phyloP scores from a whole-genome alignment of 2,888 invertebrate species.

The Polymixis flavicincta region DNA sequence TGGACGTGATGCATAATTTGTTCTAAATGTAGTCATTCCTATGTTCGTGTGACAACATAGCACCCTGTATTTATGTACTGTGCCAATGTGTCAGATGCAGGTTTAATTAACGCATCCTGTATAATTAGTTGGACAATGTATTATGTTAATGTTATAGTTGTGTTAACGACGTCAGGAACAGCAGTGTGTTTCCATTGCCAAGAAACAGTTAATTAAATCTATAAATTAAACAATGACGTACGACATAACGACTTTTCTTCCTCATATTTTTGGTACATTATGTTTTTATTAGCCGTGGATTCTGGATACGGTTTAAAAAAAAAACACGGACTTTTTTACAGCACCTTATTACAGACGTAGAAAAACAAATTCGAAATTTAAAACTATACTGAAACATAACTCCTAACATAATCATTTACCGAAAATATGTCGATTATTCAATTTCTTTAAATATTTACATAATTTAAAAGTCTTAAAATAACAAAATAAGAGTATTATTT shows the following conservation, averaged over 20 bases:
- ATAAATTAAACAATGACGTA: conserved; percentile 33
- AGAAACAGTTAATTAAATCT: conserved; percentile 37
- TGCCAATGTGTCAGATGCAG: conserved; percentile 46
- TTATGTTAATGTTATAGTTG: conserved; percentile 38
- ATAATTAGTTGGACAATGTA: conserved; percentile 56
- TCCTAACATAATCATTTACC: background rate
- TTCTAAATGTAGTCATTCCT: conserved; percentile 58
- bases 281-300: conserved; percentile 36
- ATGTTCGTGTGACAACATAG: conserved; percentile 56
- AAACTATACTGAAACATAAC: conserved; percentile 4
- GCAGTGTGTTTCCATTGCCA: conserved; percentile 26
- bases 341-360: background rate
- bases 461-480: too few relatives aligned
- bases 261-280: conserved; percentile 26
- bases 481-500: too few relatives aligned
- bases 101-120: conserved; percentile 54
- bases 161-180: conserved; percentile 18
- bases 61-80: conserved; percentile 45
- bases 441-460: too few relatives aligned
- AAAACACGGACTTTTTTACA: conserved; percentile 20
- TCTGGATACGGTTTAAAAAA: conserved; percentile 16
- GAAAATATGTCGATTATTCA: background rate
- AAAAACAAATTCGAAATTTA: conserved; percentile 14
- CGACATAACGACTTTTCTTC: conserved; percentile 31
- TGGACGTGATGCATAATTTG: conserved; percentile 55